phyloP scores from a whole-genome alignment of 2,113 vertebrate species.

The Nannobrachium achirus region DNA sequence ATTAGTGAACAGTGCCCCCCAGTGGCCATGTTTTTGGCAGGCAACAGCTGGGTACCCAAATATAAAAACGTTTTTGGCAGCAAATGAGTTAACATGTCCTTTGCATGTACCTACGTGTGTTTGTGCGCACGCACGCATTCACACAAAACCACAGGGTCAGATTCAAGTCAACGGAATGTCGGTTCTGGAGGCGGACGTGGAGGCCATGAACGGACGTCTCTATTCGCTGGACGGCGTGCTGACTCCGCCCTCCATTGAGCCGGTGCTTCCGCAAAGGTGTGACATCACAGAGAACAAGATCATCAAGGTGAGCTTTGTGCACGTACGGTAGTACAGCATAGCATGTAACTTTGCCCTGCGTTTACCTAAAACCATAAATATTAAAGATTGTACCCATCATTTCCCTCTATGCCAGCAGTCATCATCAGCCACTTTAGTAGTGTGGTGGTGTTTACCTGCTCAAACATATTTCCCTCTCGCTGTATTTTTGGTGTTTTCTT shows the following conservation, averaged over 20 bases:
- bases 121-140: background rate
- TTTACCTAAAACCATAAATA: too few species aligned
- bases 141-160: constrained; percentile 81
- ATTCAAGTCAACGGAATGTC: constrained; percentile 81
- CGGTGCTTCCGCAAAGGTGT: constrained; percentile 89
- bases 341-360: too few species aligned
- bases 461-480: background rate
- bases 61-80: too few species aligned
- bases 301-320: constrained; percentile 78
- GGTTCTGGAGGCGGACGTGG: constrained; percentile 84
- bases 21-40: too few species aligned
- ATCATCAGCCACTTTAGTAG: too few species aligned
- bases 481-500: too few species aligned
- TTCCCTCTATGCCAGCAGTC: too few species aligned
- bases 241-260: constrained; percentile 87
- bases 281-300: constrained; percentile 74
- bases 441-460: too few species aligned
- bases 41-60: too few species aligned
- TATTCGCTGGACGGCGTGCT: constrained; percentile 85
- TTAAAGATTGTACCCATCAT: background rate
- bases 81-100: too few species aligned
- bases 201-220: constrained; percentile 88
- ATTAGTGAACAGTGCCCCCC: too few species aligned
- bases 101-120: background rate
- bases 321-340: too few species aligned